phyloP scores from a whole-genome alignment of 2,797 vertebrate species.

The Pseudochirops corinnae region DNA sequence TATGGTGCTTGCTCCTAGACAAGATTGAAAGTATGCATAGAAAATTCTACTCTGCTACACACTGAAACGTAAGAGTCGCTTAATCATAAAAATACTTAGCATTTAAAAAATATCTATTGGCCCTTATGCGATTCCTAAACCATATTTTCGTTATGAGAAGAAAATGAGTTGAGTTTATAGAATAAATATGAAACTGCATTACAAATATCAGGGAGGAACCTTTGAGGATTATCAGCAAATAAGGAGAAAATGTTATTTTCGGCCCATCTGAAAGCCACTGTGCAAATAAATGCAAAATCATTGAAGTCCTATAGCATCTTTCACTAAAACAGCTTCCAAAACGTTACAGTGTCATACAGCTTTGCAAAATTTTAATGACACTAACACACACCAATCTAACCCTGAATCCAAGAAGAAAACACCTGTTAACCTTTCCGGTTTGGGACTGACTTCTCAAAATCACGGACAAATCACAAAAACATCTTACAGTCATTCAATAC shows the following conservation, averaged over 20 bases:
- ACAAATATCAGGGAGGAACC: slow-evolving; percentile 27
- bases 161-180: slow-evolving; percentile 39
- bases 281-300: slow-evolving; percentile 46
- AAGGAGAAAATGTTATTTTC: slow-evolving; percentile 63
- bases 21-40: slow-evolving; percentile 27
- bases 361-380: slow-evolving; percentile 40
- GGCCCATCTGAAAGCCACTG: slow-evolving; percentile 53
- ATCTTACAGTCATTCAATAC: not conserved
- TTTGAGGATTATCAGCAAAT: slow-evolving; percentile 46
- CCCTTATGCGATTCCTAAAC: slow-evolving; percentile 39
- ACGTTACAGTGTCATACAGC: slow-evolving; percentile 19
- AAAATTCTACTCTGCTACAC: slow-evolving; percentile 56
- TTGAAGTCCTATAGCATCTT: slow-evolving; percentile 42
- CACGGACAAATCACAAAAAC: slow-evolving; percentile 35
- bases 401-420: slow-evolving; percentile 68
- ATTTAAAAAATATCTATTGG: slow-evolving; percentile 70
- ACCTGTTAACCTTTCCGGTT: slow-evolving; percentile 83
- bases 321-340: slow-evolving; percentile 21
- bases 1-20: slow-evolving; percentile 40
- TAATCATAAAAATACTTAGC: slow-evolving; percentile 55
- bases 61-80: slow-evolving; percentile 60
- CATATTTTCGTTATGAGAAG: slow-evolving; percentile 51
- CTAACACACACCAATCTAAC: slow-evolving; percentile 44
- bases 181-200: slow-evolving; percentile 54
- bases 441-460: slow-evolving; percentile 5